Base-by-base conservation (phyloP, 1,140 invertebrate genomes). In the Goniozus legneri region DNA sequence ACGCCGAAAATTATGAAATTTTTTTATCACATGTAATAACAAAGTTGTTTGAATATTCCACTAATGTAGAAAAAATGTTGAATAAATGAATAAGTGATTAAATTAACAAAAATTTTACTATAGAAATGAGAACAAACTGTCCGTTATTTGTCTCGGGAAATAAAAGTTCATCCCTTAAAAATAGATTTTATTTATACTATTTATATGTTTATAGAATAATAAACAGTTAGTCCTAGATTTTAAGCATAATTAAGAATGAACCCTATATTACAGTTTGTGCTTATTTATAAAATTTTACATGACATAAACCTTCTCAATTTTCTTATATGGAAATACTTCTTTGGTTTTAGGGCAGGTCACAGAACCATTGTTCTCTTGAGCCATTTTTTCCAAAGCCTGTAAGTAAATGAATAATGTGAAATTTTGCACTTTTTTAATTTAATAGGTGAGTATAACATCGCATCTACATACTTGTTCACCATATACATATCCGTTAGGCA, bases 401-500 rank as follows among this genome's bases (percentile, higher is more conserved):
- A 82, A 76, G 47, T 71, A 46, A 69, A 62, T 54, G 37, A 51
- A 12, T 14, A 27, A 38, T 8, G 14, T n/a, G n/a, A n/a, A n/a
- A n/a, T n/a, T n/a, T n/a, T n/a, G n/a, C n/a, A n/a, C 6, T 13
- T 6, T 34, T 8, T 22, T 1, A 2, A 8, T 14, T 34, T 21
- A 46, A 48, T 37, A 21, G 27, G 21, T 30, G 12, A 3, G 37
- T 12, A 15, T 30, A 27, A 27, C 10, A 4, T 27, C 10, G 24
- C 10, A 37, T 39, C 54, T 8, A 43, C 67, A 78, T 73, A 92
- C 92, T 80, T 91, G 84, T 76, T 92, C 90, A n/a, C 96, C 95
- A 76, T 97, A 98, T 38, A 98, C 92, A 75, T 94, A 89, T 44
- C 95, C 95, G 80, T 98, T 98, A 31, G 97, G 96, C 71, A 98